Base-by-base conservation (phyloP, 2,113 vertebrate genomes). In the Oncorhynchus nerka region DNA sequence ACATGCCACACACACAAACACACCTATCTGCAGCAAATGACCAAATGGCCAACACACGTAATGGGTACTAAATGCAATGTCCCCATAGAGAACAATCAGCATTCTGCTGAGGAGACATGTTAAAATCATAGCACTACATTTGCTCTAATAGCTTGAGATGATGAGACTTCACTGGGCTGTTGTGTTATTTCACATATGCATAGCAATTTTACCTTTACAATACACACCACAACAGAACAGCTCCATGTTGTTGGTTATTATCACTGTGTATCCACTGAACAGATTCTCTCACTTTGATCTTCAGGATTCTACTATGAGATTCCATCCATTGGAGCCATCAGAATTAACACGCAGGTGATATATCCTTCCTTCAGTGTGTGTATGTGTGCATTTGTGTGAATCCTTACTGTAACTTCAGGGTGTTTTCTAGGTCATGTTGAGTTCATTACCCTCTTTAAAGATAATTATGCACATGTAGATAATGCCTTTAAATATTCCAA, bases 291-390 rank as follows among this genome's bases (percentile, higher is more conserved):
- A 75, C 2, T 66, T 75, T 78, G 1, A 82, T 89, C 76, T 81
- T 15, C 90, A 99, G 97, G 97, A 92, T 99, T 99, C 92, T 99
- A 99, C 94, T 99, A 97, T n/a, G 97, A 99, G 90, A 99, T 99
- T 76, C 97, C 97, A 75, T 99, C 97, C 39, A 99, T 99, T 0
- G 97, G 97, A 2, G 97, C 97, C 78, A 99, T 99, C 89, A 93
- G 97, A 83, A 99, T 99, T 93, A 99, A 99, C 94, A 99, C 97
- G 0, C 97, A 99, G 97, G 97, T 99, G 80, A 88, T 84, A 57
- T 64, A 49, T 57, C 48, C 39, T 57, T 45, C 59, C 19, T 16
- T 77, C 65, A 61, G 16, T 6, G 64, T 78, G 9, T 72, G 24
- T 48, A 22, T 51, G 49, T 69, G 24, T 61, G 34, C 51, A 49